Conservation (phyloP, 2,888 invertebrate genomes). For the Cephus spinipes region DNA sequence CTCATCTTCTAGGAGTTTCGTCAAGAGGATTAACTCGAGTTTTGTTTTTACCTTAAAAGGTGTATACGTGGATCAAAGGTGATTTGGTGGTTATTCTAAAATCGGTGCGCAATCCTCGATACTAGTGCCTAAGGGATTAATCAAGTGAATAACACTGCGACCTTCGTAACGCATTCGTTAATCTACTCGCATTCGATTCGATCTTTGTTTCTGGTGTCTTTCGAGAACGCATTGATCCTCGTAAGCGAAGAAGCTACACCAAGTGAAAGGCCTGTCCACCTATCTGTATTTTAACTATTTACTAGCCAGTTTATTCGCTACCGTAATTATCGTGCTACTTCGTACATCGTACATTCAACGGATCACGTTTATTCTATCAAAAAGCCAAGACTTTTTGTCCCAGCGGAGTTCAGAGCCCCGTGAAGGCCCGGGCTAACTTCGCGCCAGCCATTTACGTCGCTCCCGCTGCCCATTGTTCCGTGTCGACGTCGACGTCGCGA, state of each 20-base stretch:
- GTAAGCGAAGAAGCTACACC: neutral
- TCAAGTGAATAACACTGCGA: neutral
- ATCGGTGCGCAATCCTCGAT: neutral
- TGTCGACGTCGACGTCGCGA: neutral
- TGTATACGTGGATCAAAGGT: neutral
- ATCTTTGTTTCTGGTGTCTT: neutral
- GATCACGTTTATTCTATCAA: neutral
- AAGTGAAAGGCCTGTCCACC: neutral
- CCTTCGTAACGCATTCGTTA: neutral
- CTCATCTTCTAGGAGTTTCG: constrained; percentile 19
- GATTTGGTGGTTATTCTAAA: neutral
- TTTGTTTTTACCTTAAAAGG: neutral
- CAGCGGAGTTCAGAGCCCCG: neutral
- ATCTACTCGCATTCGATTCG: neutral
- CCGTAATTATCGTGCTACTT: neutral
- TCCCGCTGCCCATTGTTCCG: neutral
- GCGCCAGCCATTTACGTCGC: neutral
- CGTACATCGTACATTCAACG: neutral
- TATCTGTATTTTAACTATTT: neutral
- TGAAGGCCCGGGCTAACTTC: neutral
- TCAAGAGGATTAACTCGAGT: constrained; percentile 10
- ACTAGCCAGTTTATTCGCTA: neutral
- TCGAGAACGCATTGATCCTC: neutral
- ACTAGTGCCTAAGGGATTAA: neutral
- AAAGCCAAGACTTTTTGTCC: neutral